A percentile compares a stretch with the other conserved stretches of the same genome.
Evolutionary conservation across 2,888 invertebrate species (phyloP).

Genomic region (Torymus texanus): DNA sequence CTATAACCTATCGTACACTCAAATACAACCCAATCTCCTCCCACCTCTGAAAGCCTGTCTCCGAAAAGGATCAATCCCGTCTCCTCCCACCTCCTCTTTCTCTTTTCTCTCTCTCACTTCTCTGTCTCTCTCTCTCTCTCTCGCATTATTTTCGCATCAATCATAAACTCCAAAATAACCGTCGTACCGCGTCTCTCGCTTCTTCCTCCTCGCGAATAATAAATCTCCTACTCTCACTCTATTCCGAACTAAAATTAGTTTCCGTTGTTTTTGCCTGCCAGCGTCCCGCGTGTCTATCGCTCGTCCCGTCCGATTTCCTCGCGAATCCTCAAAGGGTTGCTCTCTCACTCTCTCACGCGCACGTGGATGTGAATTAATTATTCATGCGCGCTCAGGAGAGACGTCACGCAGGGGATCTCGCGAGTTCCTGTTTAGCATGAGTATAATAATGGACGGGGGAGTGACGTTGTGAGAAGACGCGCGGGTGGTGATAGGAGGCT

Average conservation of each 20-base stretch:
- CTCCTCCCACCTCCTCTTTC: too few species aligned
- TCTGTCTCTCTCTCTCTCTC: too few species aligned
- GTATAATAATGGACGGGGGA: not conserved
- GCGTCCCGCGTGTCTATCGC: not conserved
- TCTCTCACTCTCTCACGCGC: not conserved
- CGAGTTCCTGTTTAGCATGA: slow-evolving; percentile 16
- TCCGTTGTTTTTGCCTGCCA: slow-evolving; percentile 6
- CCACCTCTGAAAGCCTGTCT: too few species aligned
- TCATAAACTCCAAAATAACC: slow-evolving; percentile 34
- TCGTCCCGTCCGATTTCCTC: not conserved
- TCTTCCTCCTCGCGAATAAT: slow-evolving; percentile 7
- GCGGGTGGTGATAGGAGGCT: too few species aligned
- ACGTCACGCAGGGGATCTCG: not conserved
- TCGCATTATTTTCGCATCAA: slow-evolving; percentile 34
- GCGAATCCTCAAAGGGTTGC: not conserved
- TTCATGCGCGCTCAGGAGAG: not conserved
- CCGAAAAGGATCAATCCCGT: too few species aligned
- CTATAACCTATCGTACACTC: too few species aligned
- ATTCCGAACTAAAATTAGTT: slow-evolving; percentile 33
- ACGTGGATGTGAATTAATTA: slow-evolving; percentile 16
- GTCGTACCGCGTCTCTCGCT: too few species aligned
- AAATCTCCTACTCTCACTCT: slow-evolving; percentile 5
- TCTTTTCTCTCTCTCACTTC: too few species aligned
- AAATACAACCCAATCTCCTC: too few species aligned
- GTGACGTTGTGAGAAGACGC: too few species aligned